A percentile compares a stretch with the other conserved stretches of the same genome.
Evolutionary conservation across 2,797 vertebrate species (phyloP).

Genomic region (Centroberyx gerrardi): DNA sequence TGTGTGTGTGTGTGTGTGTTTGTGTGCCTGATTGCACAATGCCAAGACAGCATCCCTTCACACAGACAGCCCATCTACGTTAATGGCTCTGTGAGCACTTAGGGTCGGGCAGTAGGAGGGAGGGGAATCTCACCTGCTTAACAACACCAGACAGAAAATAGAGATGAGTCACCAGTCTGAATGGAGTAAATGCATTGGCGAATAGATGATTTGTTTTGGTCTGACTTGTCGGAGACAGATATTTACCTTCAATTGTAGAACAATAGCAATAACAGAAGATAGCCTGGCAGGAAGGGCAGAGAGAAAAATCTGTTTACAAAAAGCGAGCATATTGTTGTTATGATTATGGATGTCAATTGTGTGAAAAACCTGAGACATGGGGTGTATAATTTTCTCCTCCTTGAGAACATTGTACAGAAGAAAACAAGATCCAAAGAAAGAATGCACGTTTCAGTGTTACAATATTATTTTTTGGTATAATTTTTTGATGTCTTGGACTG

Average conservation of each 20-base stretch:
- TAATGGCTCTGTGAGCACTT: conserved; percentile 42
- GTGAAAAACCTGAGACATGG: too few species aligned
- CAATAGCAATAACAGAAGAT: not conserved
- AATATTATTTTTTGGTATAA: too few species aligned
- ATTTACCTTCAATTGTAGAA: conserved; percentile 32
- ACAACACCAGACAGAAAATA: conserved; percentile 42
- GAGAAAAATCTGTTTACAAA: conserved; percentile 10
- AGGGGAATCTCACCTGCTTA: conserved; percentile 47
- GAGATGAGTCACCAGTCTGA: conserved; percentile 66
- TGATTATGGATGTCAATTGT: not conserved
- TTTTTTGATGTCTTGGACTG: too few species aligned
- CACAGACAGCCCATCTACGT: not conserved
- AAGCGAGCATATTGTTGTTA: not conserved
- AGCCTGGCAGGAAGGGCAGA: not conserved
- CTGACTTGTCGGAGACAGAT: conserved; percentile 24
- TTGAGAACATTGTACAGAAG: too few species aligned
- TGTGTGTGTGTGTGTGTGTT: not conserved
- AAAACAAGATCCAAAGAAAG: too few species aligned
- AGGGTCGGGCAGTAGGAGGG: conserved; percentile 14
- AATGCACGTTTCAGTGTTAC: too few species aligned
- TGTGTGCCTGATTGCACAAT: not conserved
- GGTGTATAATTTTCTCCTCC: too few species aligned
- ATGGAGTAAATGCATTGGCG: conserved; percentile 47
- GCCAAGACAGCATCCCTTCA: not conserved
- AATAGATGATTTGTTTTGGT: conserved; percentile 59